Evolutionary conservation across 2,888 invertebrate species (phyloP), one percentile per base, ranked within the genome.

Genomic region (Caenorhabditis macrosperma): DNA sequence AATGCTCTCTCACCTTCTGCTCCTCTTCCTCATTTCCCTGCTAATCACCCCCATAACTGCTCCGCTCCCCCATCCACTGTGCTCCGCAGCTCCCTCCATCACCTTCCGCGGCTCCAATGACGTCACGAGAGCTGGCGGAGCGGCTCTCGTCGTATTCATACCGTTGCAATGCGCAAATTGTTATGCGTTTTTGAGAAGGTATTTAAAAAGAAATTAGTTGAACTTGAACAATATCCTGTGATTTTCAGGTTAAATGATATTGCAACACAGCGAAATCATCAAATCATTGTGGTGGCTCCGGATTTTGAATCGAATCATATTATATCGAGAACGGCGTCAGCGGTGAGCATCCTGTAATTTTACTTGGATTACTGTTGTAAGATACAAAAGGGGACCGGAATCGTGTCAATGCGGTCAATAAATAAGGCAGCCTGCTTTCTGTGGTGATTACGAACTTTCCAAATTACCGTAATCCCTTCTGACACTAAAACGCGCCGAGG

Each of bases 241-340:
- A 2, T 22, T 77, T 77, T 41, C 77, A 77, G 69, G 12, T n/a
- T 69, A 4, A 71, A 71, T 41, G 64, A 69, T 15, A 33, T 69
- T 1, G 69, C 59, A 0, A 48, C 41, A 2, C 22, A 57, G 6
- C 12, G 76, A 7, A n/a, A 33, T 28, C 44, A 59, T 59, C 44
- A 46, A 10, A 52, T 83, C 2, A 57, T 68, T n/a, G 66, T 83
- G 10, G 60, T 81, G 2, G 79, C 74, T 15, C 83, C 83, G 30
- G 66, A 72, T 33, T 74, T 54, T 20, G 83, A 83, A 33, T 69
- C 77, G 1, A 81, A 79, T 67, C 74, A 79, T 64, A 69, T 79
- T 26, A 75, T 79, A 26, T 57, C 64, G 59, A 50, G 64, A 24
- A 64, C 74, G 0, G 28, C 30, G n/a, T 26, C 76, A 44, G 71